A percentile compares a stretch with the other conserved stretches of the same genome.
These are phyloP conservation scores for Thomomys bottae DNA, from an alignment of 2,113 vertebrate species.

Conservation along the genomic window DNA sequence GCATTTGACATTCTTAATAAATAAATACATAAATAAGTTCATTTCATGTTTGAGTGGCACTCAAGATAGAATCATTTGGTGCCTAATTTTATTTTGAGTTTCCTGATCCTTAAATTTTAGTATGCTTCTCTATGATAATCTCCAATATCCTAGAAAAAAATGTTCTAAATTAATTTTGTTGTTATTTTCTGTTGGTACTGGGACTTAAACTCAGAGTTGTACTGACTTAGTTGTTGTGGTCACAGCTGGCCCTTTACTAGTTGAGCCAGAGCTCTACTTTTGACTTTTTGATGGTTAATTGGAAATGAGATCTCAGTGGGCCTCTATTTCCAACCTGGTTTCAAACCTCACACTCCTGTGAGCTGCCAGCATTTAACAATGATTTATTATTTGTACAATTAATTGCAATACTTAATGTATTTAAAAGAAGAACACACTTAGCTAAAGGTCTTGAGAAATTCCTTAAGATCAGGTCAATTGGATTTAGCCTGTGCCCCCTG, in stretches of 20 bases:
- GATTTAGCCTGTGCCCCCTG: background rate
- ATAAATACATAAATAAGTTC: background rate
- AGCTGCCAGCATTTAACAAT: background rate
- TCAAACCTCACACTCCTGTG: too few species aligned
- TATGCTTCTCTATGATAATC: background rate
- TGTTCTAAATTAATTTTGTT: too few species aligned
- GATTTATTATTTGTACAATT: background rate
- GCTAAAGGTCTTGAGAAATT: background rate
- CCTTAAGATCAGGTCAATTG: background rate
- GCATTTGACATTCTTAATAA: background rate
- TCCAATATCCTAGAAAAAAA: background rate
- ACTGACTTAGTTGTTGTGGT: too few species aligned
- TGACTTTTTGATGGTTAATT: too few species aligned
- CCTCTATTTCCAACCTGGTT: too few species aligned
- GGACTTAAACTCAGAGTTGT: too few species aligned
- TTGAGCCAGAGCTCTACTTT: too few species aligned
- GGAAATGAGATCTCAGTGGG: too few species aligned
- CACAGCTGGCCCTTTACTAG: too few species aligned
- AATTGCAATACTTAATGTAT: background rate
- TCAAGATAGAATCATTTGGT: background rate
- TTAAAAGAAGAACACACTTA: background rate
- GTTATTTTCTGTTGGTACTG: too few species aligned
- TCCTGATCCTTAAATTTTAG: background rate
- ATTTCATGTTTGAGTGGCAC: background rate
- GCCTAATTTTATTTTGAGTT: background rate